Evolutionary conservation across 2,888 invertebrate species (phyloP).

Genomic region (Pristionchus exspectatus): DNA sequence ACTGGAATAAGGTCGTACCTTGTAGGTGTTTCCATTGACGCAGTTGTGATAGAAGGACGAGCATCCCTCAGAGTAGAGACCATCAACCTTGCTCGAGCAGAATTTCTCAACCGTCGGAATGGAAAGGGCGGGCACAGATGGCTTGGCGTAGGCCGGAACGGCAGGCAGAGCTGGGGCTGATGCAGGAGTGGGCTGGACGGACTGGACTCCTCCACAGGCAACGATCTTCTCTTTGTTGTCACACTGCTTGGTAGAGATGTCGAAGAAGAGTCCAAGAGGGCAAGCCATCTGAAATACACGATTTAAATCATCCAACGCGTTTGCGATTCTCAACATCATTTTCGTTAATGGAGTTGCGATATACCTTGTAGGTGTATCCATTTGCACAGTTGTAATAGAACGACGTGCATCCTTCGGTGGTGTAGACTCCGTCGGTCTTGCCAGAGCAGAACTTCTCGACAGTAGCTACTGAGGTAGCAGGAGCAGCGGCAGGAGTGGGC

Average conservation of each 20-base stretch:
- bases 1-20: neutral
- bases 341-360: no score
- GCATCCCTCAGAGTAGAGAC: constrained; percentile 37
- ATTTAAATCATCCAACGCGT: no score
- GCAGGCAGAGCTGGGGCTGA: neutral
- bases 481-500: neutral
- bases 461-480: neutral
- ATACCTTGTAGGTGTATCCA: constrained; percentile 22
- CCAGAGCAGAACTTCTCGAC: constrained; percentile 33
- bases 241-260: constrained; percentile 55
- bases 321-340: no score
- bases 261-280: constrained; percentile 59
- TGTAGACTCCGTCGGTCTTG: constrained; percentile 38
- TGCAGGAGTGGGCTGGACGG: neutral
- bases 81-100: constrained; percentile 30
- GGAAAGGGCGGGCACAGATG: neutral
- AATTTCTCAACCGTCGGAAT: neutral
- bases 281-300: constrained; percentile 52
- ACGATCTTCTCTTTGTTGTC: constrained; percentile 56
- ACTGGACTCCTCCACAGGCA: constrained; percentile 61
- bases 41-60: constrained; percentile 25
- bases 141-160: neutral
- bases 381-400: constrained; percentile 44
- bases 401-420: neutral
- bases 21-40: neutral